A percentile compares a stretch with the other conserved stretches of the same genome.
These are phyloP conservation scores for Latheticus oryzae DNA, from an alignment of 2,888 invertebrate genomes.

Conservation along the genomic window DNA sequence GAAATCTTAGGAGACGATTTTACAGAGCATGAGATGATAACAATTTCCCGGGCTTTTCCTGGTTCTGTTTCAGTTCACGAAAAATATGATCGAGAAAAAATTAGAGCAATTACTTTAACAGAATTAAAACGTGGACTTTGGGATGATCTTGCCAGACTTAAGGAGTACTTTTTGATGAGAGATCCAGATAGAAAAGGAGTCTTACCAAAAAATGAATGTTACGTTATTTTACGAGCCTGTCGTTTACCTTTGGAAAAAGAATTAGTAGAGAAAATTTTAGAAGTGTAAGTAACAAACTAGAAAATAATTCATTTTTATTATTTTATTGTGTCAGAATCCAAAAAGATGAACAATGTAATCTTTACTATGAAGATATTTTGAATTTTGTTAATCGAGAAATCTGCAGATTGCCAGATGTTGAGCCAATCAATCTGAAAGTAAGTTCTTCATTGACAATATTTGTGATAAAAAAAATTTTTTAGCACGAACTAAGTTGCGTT, in stretches of 20 bases:
- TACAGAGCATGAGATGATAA: conserved; percentile 85
- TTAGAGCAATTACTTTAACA: conserved; percentile 76
- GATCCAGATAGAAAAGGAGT: conserved; percentile 71
- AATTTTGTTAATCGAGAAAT: conserved; percentile 77
- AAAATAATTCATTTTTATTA: neutral
- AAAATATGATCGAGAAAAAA: conserved; percentile 65
- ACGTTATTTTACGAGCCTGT: conserved; percentile 76
- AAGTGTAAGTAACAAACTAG: conserved; percentile 68
- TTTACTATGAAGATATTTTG: conserved; percentile 77
- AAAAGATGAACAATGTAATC: conserved; percentile 74
- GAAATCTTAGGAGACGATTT: conserved; percentile 76
- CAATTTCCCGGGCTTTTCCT: conserved; percentile 79
- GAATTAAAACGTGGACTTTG: conserved; percentile 79
- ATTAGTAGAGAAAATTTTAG: conserved; percentile 76
- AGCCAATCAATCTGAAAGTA: conserved; percentile 69
- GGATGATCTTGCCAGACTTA: conserved; percentile 75
- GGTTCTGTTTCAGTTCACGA: conserved; percentile 59
- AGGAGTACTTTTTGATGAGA: conserved; percentile 71
- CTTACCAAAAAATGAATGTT: conserved; percentile 70
- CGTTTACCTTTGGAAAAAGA: conserved; percentile 77
- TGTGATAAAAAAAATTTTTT: conserved; percentile 44
- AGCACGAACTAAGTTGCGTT: conserved; percentile 66
- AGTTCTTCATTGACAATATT: conserved; percentile 20
- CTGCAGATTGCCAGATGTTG: conserved; percentile 66
- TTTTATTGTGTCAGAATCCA: conserved; percentile 66